These are phyloP conservation scores for Anthrax anthrax DNA, from an alignment of 2,888 invertebrate genomes.

Conservation along the genomic window DNA sequence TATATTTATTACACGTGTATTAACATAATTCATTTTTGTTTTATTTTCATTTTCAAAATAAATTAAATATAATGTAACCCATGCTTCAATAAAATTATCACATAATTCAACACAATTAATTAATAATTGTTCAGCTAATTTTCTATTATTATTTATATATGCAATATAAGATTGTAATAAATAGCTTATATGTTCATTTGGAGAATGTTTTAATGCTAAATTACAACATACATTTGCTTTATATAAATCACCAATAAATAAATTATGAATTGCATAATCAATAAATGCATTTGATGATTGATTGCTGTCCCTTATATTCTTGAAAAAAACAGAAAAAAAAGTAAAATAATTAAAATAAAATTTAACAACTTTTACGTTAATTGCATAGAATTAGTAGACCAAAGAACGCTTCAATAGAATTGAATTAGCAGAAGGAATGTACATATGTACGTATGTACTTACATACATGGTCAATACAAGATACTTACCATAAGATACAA, in stretches of 20 bases:
- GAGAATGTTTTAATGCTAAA: constrained; percentile 2
- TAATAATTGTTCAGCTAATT: constrained; percentile 4
- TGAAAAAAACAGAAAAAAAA: not conserved
- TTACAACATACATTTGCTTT: constrained; percentile 5
- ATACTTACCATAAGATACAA: constrained; percentile 9
- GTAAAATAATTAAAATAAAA: not conserved
- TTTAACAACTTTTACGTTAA: no score
- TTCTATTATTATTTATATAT: constrained; percentile 1
- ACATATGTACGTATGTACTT: no score
- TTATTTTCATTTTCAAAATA: constrained; percentile 1
- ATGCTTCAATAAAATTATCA: constrained; percentile 7
- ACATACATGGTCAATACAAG: no score
- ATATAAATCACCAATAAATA: constrained; percentile 1
- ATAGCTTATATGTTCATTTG: not conserved
- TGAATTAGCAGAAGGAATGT: no score
- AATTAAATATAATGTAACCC: constrained; percentile 1
- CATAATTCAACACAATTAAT: not conserved
- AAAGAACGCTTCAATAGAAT: no score
- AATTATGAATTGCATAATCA: constrained; percentile 5
- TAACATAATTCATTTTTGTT: not conserved
- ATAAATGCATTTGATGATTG: not conserved
- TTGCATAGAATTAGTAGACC: no score
- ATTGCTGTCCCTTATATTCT: constrained; percentile 8
- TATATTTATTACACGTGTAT: not conserved
- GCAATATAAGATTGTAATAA: constrained; percentile 7